Evolutionary conservation across 2,113 vertebrate genomes (phyloP).

Genomic region (Macquaria ambigua): DNA sequence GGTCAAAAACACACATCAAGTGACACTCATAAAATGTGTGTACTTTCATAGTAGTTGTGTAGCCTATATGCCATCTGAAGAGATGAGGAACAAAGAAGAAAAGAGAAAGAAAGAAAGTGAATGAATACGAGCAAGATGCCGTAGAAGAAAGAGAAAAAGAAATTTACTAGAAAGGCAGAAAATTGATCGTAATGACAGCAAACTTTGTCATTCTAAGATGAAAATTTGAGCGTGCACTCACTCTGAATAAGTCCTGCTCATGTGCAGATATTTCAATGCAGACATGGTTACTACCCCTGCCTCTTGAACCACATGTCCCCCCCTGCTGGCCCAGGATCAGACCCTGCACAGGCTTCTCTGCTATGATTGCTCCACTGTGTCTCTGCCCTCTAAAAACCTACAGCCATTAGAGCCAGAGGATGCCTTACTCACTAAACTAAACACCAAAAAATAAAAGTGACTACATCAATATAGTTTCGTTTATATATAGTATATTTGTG

Average conservation of each 20-base stretch:
- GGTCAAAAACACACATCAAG: neutral
- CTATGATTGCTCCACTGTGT: neutral
- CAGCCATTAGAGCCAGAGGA: neutral
- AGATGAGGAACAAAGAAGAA: neutral
- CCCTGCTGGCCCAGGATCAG: constrained; percentile 73
- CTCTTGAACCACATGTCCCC: constrained; percentile 69
- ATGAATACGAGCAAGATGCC: neutral
- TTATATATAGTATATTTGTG: neutral
- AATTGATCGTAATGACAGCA: neutral
- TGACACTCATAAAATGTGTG: neutral
- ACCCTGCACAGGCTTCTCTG: constrained; percentile 23
- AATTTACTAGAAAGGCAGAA: neutral
- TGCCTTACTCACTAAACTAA: neutral
- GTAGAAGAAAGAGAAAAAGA: neutral
- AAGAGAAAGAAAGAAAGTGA: neutral
- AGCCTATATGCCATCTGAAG: neutral
- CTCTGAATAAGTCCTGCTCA: neutral
- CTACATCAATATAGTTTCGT: neutral
- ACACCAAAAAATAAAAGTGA: neutral
- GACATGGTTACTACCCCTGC: constrained; percentile 9
- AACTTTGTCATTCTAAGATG: neutral
- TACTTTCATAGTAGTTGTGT: neutral
- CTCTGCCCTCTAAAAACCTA: neutral
- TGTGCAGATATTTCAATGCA: neutral
- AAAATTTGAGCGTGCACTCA: neutral